phyloP scores from a whole-genome alignment of 2,888 invertebrate genomes.

The Agrochola litura region DNA sequence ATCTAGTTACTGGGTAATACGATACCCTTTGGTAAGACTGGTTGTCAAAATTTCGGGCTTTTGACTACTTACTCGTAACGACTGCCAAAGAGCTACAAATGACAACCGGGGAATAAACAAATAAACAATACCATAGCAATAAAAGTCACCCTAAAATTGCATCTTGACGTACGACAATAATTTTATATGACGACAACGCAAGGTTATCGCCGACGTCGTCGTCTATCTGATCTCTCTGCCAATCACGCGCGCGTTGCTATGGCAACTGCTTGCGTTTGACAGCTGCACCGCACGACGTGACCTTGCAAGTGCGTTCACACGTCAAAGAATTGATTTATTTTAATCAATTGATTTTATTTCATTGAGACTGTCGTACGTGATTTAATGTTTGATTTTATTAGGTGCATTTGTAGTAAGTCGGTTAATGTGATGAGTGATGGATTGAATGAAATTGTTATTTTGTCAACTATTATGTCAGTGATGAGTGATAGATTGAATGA shows the following conservation, averaged over 20 bases:
- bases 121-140: constrained; percentile 23
- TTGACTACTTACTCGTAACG: too few relatives aligned
- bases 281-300: constrained; percentile 54
- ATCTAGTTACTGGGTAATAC: too few relatives aligned
- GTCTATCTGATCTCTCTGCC: constrained; percentile 47
- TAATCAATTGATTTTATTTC: constrained; percentile 42
- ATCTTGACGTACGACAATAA: constrained; percentile 42
- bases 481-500: constrained; percentile 38
- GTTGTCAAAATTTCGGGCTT: too few relatives aligned
- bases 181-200: constrained; percentile 51
- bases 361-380: constrained; percentile 42
- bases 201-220: constrained; percentile 53
- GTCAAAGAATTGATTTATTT: constrained; percentile 55
- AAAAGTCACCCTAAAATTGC: constrained; percentile 17
- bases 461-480: background rate
- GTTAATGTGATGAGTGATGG: constrained; percentile 22
- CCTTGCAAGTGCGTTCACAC: constrained; percentile 68
- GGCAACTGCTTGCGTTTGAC: constrained; percentile 64
- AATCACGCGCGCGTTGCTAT: constrained; percentile 65
- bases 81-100: too few relatives aligned
- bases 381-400: constrained; percentile 24
- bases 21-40: too few relatives aligned
- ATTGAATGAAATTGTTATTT: constrained; percentile 27
- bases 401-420: constrained; percentile 5
- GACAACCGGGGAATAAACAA: background rate